Evolutionary conservation across 2,888 invertebrate genomes (phyloP).

Genomic region (Panzeria rudis): DNA sequence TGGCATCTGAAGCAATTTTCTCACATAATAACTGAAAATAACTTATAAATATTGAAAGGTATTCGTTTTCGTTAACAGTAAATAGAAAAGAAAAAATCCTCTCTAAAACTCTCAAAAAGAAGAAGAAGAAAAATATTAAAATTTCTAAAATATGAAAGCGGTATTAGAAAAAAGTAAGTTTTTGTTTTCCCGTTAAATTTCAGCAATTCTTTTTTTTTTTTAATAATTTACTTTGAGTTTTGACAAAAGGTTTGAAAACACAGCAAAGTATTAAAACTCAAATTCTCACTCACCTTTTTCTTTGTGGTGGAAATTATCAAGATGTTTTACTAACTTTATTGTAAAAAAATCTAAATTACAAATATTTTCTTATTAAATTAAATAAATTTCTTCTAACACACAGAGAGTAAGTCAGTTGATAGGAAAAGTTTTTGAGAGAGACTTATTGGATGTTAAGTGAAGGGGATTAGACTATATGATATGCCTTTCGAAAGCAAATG

Average conservation of each 20-base stretch:
- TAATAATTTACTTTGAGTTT: constrained; percentile 41
- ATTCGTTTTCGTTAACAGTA: constrained; percentile 73
- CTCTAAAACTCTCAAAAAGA: constrained; percentile 27
- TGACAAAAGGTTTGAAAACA: constrained; percentile 5
- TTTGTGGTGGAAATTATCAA: constrained; percentile 70
- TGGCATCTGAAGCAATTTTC: constrained; percentile 64
- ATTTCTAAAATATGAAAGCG: constrained; percentile 7
- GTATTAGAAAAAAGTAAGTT: constrained; percentile 56
- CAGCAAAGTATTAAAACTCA: constrained; percentile 23
- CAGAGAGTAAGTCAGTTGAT: constrained; percentile 55
- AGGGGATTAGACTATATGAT: constrained; percentile 4
- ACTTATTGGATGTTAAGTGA: background rate
- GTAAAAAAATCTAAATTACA: background rate
- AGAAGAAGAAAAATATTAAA: background rate
- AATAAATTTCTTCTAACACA: constrained; percentile 4
- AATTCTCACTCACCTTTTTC: constrained; percentile 43
- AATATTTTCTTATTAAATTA: constrained; percentile 7
- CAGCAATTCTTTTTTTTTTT: background rate
- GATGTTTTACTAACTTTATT: constrained; percentile 63
- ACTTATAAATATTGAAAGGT: constrained; percentile 70
- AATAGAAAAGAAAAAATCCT: constrained; percentile 65
- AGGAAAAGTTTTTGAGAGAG: constrained; percentile 13
- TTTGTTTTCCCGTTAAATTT: constrained; percentile 35
- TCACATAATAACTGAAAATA: constrained; percentile 30
- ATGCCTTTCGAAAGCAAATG: constrained; percentile 11